These are phyloP conservation scores for Picus viridis DNA, from an alignment of 2,797 vertebrate species.

Conservation along the genomic window DNA sequence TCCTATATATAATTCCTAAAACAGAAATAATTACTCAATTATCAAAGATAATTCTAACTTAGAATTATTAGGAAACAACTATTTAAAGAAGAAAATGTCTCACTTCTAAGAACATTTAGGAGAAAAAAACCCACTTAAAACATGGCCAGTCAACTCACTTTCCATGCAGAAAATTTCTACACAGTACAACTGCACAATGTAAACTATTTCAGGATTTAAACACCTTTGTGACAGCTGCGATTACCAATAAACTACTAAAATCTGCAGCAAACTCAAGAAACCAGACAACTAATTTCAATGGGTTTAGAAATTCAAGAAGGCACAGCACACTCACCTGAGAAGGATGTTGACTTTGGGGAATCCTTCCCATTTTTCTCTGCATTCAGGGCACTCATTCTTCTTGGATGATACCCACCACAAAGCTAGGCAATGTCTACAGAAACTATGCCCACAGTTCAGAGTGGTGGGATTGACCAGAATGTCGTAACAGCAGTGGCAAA, in stretches of 20 bases:
- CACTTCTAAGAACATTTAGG: not conserved
- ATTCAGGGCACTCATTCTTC: slow-evolving; percentile 93
- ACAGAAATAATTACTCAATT: not conserved
- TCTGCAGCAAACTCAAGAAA: not conserved
- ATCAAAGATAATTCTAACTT: not conserved
- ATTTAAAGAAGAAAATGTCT: not conserved
- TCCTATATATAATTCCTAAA: not conserved
- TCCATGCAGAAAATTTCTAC: not conserved
- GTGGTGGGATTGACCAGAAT: slow-evolving; percentile 94
- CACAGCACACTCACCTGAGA: slow-evolving; percentile 82
- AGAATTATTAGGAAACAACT: not conserved
- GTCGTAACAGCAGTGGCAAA: slow-evolving; percentile 95
- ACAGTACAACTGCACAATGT: not conserved
- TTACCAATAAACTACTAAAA: not conserved
- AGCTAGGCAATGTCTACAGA: slow-evolving; percentile 94
- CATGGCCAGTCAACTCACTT: not conserved
- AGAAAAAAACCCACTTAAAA: not conserved
- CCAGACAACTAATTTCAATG: not conserved
- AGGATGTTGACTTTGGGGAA: slow-evolving; percentile 95
- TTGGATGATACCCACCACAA: slow-evolving; percentile 91
- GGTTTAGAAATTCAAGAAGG: not conserved
- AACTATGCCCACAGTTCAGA: slow-evolving; percentile 94
- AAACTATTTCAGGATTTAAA: not conserved
- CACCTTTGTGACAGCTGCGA: not conserved
- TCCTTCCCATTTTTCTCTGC: slow-evolving; percentile 92